Base-by-base conservation (phyloP, 2,113 vertebrate genomes). In the Microcebus murinus region DNA sequence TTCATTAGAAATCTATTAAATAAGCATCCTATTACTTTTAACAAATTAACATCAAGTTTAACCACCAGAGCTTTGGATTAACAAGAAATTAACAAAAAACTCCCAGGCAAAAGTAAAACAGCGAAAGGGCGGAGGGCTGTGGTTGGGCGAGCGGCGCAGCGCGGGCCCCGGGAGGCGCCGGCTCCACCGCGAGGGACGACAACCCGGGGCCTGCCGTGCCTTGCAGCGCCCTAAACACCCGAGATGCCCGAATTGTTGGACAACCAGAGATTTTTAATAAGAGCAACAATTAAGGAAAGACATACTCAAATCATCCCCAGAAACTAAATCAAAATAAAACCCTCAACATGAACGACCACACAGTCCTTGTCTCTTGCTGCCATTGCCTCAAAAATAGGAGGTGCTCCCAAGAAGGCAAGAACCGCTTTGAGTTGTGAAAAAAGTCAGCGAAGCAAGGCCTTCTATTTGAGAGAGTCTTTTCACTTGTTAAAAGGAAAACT, bases 241-340 rank as follows among this genome's bases (percentile, higher is more conserved):
- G 17, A 76, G 77, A 91, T 57, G 45, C 15, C n/a, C 8, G 21
- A 39, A 39, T 1, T 31, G 3, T 57, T 55, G 8, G 86, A 88
- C 36, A 27, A 20, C 14, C 27, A 55, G 20, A 36, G 23, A 17
- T 29, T 20, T 6, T 45, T 45, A 57, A 57, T 14, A 9, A 8
- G 80, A 73, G 21, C 34, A 86, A 87, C 17, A 83, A 59, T 94
- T 90, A 86, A 84, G 9, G 21, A 80, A 97, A 70, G 13, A 91
- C 95, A 97, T 55, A 86, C 42, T 82, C 81, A 89, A 74, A 39
- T 52, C 21, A 55, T 82, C 14, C 34, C 42, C 23, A 61, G 71
- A 86, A 86, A 79, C 55, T 4, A 42, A 42, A 65, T 89, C 82
- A 74, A 80, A 68, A 36, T 68, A 93, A 25, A n/a, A 34, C 23